Conservation (phyloP, 2,888 invertebrate species). For the Brachyptera risi region DNA sequence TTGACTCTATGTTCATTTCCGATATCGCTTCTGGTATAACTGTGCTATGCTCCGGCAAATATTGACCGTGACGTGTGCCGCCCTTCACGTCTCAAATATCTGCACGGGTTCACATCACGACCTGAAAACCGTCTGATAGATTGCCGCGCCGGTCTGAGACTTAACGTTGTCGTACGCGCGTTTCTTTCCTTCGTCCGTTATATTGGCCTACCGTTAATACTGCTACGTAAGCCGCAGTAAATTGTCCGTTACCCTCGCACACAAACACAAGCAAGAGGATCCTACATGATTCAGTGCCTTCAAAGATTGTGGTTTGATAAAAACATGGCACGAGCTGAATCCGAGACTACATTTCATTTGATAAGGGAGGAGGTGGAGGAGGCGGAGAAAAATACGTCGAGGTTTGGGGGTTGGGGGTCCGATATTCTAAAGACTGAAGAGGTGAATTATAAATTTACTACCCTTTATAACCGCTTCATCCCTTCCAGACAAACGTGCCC, state of each 20-base stretch:
- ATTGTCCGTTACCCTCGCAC: background rate
- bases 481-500: background rate
- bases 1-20: slow-evolving; percentile 27
- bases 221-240: slow-evolving; percentile 19
- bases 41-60: slow-evolving; percentile 7
- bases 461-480: background rate
- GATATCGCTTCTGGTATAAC: slow-evolving; percentile 23
- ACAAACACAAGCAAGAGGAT: background rate
- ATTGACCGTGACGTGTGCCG: slow-evolving; percentile 19
- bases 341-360: slow-evolving; percentile 13
- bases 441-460: background rate
- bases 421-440: background rate
- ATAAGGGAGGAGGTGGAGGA: no score
- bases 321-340: slow-evolving; percentile 1
- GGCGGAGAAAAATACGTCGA: no score
- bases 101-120: no score
- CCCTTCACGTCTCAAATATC: background rate
- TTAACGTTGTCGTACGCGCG: background rate
- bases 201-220: slow-evolving; percentile 7
- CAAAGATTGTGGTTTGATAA: slow-evolving; percentile 3
- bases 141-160: slow-evolving; percentile 4
- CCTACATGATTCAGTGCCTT: background rate
- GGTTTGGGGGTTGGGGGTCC: no score
- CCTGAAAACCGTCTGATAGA: slow-evolving; percentile 23
- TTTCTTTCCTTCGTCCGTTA: slow-evolving; percentile 1